Evolutionary conservation across 1,140 invertebrate species (phyloP).

Genomic region (Pseudomyrmex sp.): DNA sequence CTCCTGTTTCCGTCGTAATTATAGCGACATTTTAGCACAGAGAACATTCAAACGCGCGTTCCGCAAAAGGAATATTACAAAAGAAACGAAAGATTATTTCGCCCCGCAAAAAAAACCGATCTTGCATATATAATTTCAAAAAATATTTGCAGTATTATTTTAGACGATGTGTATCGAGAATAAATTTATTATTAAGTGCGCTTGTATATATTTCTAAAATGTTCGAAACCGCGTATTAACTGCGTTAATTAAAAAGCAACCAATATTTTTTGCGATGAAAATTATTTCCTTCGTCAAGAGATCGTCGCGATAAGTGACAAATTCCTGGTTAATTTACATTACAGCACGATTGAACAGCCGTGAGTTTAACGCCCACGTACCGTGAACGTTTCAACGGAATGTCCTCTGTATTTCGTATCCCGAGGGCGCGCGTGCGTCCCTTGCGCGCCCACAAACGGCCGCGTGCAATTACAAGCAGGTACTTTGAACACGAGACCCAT

Average conservation of each 20-base stretch:
- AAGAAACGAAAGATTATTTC: not conserved
- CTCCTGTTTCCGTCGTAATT: conserved; percentile 2
- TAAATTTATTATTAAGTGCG: too few species aligned
- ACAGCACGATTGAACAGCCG: conserved; percentile 3
- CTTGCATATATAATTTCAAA: too few species aligned
- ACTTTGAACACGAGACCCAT: conserved; percentile 61
- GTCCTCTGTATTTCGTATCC: conserved; percentile 31
- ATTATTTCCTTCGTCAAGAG: not conserved
- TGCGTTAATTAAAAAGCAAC: too few species aligned
- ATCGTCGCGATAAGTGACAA: conserved; percentile 8
- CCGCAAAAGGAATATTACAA: not conserved
- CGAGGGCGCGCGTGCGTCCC: conserved; percentile 2
- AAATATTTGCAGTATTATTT: too few species aligned
- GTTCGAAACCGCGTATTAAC: too few species aligned
- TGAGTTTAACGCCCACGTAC: conserved; percentile 43
- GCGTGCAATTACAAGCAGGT: conserved; percentile 62
- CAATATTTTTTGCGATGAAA: not conserved
- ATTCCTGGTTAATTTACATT: not conserved
- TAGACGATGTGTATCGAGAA: too few species aligned
- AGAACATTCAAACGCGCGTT: conserved; percentile 6
- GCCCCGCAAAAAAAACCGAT: too few species aligned
- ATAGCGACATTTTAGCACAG: not conserved
- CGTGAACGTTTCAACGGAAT: conserved; percentile 3
- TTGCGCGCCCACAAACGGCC: conserved; percentile 46
- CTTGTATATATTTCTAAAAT: too few species aligned